Base-by-base conservation (phyloP, 2,797 vertebrate species). In the Diglossa cyanea region DNA sequence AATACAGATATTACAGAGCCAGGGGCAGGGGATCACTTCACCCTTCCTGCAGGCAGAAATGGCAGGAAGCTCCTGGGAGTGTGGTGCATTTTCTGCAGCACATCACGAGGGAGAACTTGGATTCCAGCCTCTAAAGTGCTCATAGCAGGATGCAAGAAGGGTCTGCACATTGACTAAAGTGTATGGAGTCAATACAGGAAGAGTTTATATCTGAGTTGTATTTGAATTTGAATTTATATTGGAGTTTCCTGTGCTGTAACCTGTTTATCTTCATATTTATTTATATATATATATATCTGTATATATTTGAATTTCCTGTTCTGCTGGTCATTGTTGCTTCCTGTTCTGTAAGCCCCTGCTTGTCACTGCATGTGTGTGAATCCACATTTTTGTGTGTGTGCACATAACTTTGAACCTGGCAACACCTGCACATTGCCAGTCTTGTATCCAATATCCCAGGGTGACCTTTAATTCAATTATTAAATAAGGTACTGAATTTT, bases 261-360 rank as follows among this genome's bases (percentile, higher is more conserved):
- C 51, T 83, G 57, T 89, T 71, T 77, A 71, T 83, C 5, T 71
- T 58, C 44, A 30, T 40, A 45, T 23, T 53, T 24, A 30, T 23
- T 2, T 57, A 14, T 35, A 17, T 37, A 14, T 28, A 15, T 58
- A 35, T 37, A 9, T n/a, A 14, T 26, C 1, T 76, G 28, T 76
- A 20, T 92, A 47, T 67, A 10, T 80, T 75, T 80, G 75, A 23
- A 11, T 63, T 96, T 94, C 78, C 71, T 75, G 73, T 75, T 83
- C 71, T 83, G 55, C 37, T 63, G 65, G 50, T 25, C 86, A 14
- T 24, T 48, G 75, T 48, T 88, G 54, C 28, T 74, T 73, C 81
- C 82, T 91, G 42, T 28, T 78, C 79, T 75, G n/a, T 55, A 33
- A 37, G 10, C 44, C 51, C 82, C 75, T 82, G 60, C 60, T 6